Evolutionary conservation across 2,888 invertebrate species (phyloP), one percentile per base, ranked within the genome.

Genomic region (Ochlodes sylvanus): DNA sequence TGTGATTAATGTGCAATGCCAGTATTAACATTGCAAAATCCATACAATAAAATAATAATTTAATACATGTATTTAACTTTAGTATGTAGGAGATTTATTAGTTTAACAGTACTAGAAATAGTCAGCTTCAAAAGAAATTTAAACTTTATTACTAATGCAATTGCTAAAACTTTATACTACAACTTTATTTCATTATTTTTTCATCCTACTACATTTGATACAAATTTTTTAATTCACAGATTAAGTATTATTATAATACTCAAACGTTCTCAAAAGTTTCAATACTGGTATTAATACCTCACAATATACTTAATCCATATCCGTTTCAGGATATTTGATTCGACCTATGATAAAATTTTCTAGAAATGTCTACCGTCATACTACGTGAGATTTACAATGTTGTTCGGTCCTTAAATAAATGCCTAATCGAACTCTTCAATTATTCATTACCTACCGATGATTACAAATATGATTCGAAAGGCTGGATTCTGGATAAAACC

Each of bases 331-430:
- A 56, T 10, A 0, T 38, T 52, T 58, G 41, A 15, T 19, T 27
- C 41, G 50, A 27, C 58, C 52, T 27, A 58, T 21, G 58, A 52
- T 58, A 58, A 58, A n/a, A 50, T 66, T 66, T 21, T 21, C 15
- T 38, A 65, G 65, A 65, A 65, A 65, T 38, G 44, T 50, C 42
- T 21, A 17, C 58, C 52, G n/a, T 55, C 63, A 27, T 9, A 15
- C 55, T 27, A 52, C 58, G 52, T 58, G 58, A 21, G 34, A 15
- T 9, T 64, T 63, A 55, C 55, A 12, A 38, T 38, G 56, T 21
- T 58, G 27, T 27, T 7, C 50, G 41, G 14, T 54, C 58, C 65
- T 52, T 65, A 65, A 58, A n/a, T 52, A 41, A 14, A 58, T 58
- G 50, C 52, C 58, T 21, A 38, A 52, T 38, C 47, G 9, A 15